A percentile compares a stretch with the other conserved stretches of the same genome.
Evolutionary conservation across 2,888 invertebrate genomes (phyloP).

Genomic region (Pachycephus smyrnensis): DNA sequence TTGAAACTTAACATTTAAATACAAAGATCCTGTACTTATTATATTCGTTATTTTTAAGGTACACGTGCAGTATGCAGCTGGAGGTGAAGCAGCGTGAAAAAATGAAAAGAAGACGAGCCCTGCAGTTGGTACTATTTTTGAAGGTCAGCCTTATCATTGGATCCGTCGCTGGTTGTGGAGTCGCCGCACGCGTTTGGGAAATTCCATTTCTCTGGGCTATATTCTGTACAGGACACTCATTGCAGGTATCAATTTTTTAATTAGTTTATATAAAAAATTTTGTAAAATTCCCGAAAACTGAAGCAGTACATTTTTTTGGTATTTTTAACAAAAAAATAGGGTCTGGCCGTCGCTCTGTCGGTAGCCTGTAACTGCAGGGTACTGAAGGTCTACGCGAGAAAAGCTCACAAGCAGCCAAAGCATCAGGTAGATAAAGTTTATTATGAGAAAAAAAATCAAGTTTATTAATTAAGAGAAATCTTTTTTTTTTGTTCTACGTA

Average conservation of each 20-base stretch:
- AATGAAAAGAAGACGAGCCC: constrained; percentile 71
- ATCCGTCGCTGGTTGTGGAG: constrained; percentile 65
- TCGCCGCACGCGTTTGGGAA: constrained; percentile 61
- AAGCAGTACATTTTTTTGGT: background rate
- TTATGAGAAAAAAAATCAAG: constrained; percentile 1
- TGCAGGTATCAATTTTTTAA: constrained; percentile 50
- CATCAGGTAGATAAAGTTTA: constrained; percentile 51
- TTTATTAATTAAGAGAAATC: background rate
- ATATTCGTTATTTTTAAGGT: constrained; percentile 50
- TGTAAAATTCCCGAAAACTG: background rate
- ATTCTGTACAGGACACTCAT: constrained; percentile 61
- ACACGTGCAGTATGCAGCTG: constrained; percentile 73
- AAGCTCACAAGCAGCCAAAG: constrained; percentile 59
- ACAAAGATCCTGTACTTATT: background rate
- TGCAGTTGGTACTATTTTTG: constrained; percentile 73
- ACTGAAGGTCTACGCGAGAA: constrained; percentile 62
- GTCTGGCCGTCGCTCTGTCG: constrained; percentile 73
- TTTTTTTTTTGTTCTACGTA: constrained; percentile 3
- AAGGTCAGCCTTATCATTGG: constrained; percentile 70
- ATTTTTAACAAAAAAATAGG: constrained; percentile 62
- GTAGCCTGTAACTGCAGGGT: constrained; percentile 74
- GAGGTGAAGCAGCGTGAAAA: constrained; percentile 72
- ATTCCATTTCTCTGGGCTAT: constrained; percentile 61
- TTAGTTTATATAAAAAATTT: background rate
- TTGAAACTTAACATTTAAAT: background rate